A percentile compares a stretch with the other conserved stretches of the same genome.
Conservation (phyloP, 2,797 vertebrate genomes). For the Sebastes wilsoni region DNA sequence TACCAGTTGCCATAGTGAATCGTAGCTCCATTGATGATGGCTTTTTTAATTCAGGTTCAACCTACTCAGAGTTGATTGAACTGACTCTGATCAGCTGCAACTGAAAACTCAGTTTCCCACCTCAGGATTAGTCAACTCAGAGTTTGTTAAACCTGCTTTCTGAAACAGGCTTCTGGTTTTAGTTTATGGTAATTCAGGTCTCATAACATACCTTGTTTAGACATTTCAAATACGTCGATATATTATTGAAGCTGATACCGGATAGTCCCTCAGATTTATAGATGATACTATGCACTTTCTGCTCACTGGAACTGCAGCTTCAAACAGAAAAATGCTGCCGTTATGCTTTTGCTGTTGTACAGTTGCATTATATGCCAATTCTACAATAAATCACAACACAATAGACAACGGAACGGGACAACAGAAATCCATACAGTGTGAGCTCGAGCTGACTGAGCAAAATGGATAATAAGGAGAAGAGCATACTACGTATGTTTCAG, state of each 20-base stretch:
- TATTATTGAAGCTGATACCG: neutral
- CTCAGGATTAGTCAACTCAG: no score
- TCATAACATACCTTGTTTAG: neutral
- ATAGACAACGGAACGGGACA: neutral
- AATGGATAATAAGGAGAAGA: neutral
- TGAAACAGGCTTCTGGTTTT: neutral
- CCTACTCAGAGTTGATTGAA: no score
- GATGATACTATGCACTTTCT: neutral
- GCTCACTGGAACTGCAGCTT: neutral
- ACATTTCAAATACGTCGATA: neutral
- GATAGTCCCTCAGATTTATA: neutral
- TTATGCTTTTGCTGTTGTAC: neutral
- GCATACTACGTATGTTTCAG: neutral
- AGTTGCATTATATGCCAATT: neutral
- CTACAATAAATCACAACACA: neutral
- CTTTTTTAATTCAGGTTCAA: no score
- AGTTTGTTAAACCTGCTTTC: neutral
- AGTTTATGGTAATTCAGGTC: neutral
- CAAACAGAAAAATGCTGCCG: neutral
- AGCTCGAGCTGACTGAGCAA: neutral
- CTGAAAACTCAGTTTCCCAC: no score
- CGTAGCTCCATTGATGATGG: no score
- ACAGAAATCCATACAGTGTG: neutral
- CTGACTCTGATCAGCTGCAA: no score
- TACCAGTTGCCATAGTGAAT: no score